Conservation (phyloP, 2,888 invertebrate species). For the Archips crataeganus region DNA sequence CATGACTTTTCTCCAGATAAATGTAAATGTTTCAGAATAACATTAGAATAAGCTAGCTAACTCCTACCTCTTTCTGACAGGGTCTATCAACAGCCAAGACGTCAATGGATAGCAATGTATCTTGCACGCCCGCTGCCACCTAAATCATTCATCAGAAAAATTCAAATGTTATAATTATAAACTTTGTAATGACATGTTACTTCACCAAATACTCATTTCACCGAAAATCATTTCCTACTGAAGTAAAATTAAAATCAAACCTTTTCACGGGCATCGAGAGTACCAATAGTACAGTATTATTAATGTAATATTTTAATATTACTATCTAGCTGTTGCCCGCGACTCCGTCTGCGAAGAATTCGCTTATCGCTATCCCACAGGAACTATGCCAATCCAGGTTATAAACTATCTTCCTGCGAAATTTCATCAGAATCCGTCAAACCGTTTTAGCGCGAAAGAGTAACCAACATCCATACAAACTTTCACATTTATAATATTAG, state of each 20-base stretch:
- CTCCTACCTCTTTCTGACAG: slow-evolving; percentile 86
- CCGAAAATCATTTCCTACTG: not conserved
- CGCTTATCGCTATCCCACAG: too few species aligned
- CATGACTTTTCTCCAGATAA: not conserved
- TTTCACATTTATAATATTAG: not conserved
- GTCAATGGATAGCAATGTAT: slow-evolving; percentile 85
- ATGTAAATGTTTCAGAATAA: too few species aligned
- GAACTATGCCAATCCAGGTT: too few species aligned
- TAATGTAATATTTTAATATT: too few species aligned
- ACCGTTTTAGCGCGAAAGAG: too few species aligned
- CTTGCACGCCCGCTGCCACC: slow-evolving; percentile 88
- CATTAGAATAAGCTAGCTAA: not conserved
- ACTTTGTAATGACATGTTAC: too few species aligned
- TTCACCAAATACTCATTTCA: not conserved
- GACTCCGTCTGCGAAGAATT: too few species aligned
- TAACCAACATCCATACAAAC: not conserved
- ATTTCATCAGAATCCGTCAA: too few species aligned
- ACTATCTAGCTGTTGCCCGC: too few species aligned
- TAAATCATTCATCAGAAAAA: slow-evolving; percentile 49
- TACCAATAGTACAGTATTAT: not conserved
- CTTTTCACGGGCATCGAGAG: not conserved
- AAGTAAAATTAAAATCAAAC: not conserved
- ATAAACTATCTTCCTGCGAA: too few species aligned
- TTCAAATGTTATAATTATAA: not conserved
- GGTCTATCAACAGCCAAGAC: slow-evolving; percentile 85